A percentile compares a stretch with the other conserved stretches of the same genome.
Conservation (phyloP, 2,888 invertebrate genomes). For the Metallyticus violacea region DNA sequence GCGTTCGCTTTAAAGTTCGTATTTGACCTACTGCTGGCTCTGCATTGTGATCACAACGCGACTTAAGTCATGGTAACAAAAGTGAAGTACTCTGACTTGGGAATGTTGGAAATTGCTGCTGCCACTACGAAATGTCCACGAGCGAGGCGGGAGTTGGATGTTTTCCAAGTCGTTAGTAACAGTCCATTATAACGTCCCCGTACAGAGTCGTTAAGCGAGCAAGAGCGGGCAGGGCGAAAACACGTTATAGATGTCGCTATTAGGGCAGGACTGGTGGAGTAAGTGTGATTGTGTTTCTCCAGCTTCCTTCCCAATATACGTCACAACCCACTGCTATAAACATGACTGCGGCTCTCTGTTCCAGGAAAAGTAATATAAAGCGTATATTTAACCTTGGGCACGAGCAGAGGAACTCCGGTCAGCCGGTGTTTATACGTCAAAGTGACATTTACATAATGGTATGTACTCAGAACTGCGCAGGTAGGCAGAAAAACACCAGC, state of each 20-base stretch:
- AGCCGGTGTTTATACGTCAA: neutral
- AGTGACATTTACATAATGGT: too few species aligned
- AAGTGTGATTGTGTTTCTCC: neutral
- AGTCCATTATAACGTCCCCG: slow-evolving; percentile 15
- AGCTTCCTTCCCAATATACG: neutral
- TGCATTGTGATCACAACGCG: too few species aligned
- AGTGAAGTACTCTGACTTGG: too few species aligned
- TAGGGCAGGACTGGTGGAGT: slow-evolving; percentile 12
- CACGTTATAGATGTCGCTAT: slow-evolving; percentile 28
- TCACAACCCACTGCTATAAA: neutral
- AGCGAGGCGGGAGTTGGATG: neutral
- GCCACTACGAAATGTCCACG: neutral
- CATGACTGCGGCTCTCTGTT: neutral
- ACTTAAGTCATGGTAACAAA: too few species aligned
- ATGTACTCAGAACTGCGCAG: too few species aligned
- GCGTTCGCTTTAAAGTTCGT: too few species aligned
- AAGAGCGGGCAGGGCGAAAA: neutral
- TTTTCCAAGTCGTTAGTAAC: slow-evolving; percentile 8
- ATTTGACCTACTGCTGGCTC: too few species aligned
- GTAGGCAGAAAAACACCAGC: too few species aligned
- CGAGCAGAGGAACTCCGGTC: neutral
- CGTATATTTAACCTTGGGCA: too few species aligned
- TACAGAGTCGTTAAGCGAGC: slow-evolving; percentile 17
- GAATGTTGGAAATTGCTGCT: too few species aligned
- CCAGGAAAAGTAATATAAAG: neutral